Evolutionary conservation across 2,888 invertebrate genomes (phyloP).

Genomic region (Boloria selene): DNA sequence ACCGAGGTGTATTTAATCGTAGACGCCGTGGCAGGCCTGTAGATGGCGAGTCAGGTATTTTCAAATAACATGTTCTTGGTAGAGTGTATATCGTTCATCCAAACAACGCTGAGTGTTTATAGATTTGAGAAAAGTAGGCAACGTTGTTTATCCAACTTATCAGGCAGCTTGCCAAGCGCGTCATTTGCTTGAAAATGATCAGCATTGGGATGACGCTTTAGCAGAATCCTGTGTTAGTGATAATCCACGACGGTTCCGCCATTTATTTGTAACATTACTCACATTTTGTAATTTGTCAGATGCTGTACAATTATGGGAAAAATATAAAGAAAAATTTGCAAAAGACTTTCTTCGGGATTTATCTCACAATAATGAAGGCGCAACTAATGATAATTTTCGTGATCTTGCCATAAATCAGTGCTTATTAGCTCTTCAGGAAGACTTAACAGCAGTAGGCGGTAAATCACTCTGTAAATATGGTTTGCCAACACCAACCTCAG

Average conservation of each 20-base stretch:
- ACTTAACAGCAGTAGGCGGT: conserved; percentile 25
- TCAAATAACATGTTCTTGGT: conserved; percentile 38
- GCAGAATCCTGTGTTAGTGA: conserved; percentile 41
- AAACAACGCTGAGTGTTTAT: conserved; percentile 38
- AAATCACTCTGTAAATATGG: conserved; percentile 33
- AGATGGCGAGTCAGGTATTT: conserved; percentile 32
- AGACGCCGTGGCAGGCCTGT: conserved; percentile 36
- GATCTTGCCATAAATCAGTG: conserved; percentile 34
- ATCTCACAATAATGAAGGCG: conserved; percentile 17
- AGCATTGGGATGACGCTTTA: conserved; percentile 38
- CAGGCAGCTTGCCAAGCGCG: conserved; percentile 34
- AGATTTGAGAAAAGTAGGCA: not conserved
- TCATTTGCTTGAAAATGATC: conserved; percentile 47
- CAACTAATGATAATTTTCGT: conserved; percentile 28
- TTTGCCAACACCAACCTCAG: conserved; percentile 32
- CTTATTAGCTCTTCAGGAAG: conserved; percentile 15
- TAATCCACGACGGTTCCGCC: conserved; percentile 38
- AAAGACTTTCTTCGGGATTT: conserved; percentile 41
- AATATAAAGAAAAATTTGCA: conserved; percentile 39
- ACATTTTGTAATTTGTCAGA: conserved; percentile 29
- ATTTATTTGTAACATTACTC: no score
- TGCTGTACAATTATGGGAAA: conserved; percentile 31
- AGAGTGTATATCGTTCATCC: conserved; percentile 39
- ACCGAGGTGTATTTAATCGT: conserved; percentile 31
- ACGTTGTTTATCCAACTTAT: conserved; percentile 9